Percentiles rank a stretch among this genome's conserved stretches.
These are phyloP conservation scores for Liolophura sinensis DNA, from an alignment of 1,140 invertebrate genomes.

Conservation along the genomic window DNA sequence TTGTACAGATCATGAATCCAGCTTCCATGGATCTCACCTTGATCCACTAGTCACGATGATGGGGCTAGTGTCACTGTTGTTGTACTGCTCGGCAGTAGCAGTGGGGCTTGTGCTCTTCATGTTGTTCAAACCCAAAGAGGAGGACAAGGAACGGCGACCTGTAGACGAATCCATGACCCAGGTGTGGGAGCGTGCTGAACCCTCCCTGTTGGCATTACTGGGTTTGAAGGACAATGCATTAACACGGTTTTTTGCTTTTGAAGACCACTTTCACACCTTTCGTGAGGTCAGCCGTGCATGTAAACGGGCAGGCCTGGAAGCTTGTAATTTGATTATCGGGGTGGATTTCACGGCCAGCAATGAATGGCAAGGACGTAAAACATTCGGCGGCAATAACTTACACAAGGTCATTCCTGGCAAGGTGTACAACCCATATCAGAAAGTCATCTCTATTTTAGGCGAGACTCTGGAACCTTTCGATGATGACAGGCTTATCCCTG, in stretches of 20 bases:
- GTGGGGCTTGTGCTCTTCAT: too few species aligned
- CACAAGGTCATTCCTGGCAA: constrained; percentile 51
- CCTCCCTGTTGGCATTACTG: constrained; percentile 43
- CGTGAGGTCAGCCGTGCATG: constrained; percentile 54
- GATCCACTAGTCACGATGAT: too few species aligned
- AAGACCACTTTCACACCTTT: constrained; percentile 50
- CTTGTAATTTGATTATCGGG: constrained; percentile 59
- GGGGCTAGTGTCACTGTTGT: too few species aligned
- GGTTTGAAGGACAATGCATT: constrained; percentile 31
- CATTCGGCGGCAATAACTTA: constrained; percentile 58
- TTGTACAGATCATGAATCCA: too few species aligned
- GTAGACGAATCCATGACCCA: too few species aligned
- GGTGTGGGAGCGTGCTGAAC: not conserved
- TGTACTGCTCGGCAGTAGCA: too few species aligned
- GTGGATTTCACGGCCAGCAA: constrained; percentile 65
- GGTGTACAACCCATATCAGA: constrained; percentile 54
- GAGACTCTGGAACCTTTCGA: constrained; percentile 61
- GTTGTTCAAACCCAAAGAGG: too few species aligned
- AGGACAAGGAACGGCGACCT: too few species aligned
- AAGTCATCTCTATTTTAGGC: constrained; percentile 63
- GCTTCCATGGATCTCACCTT: too few species aligned
- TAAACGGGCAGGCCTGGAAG: constrained; percentile 58
- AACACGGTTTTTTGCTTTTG: constrained; percentile 40
- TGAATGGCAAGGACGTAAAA: constrained; percentile 64
- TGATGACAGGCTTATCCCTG: constrained; percentile 56